Evolutionary conservation across 2,888 invertebrate genomes (phyloP).

Genomic region (Xestoiulus laeticollis): DNA sequence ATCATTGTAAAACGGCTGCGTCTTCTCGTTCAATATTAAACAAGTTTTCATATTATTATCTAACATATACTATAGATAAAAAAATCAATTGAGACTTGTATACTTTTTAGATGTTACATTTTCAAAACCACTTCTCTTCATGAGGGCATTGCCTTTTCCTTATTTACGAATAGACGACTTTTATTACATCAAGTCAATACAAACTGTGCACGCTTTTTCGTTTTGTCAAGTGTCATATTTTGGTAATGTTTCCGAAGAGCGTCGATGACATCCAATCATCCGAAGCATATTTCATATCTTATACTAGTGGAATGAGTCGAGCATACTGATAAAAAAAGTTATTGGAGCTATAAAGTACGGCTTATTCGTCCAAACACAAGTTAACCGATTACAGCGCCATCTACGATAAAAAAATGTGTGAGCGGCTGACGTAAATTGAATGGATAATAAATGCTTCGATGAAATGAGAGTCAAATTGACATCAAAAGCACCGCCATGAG

Average conservation of each 20-base stretch:
- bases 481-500: not conserved
- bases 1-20: not conserved
- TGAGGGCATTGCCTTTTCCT: constrained; percentile 34
- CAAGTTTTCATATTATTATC: not conserved
- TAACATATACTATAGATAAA: not conserved
- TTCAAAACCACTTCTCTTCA: not conserved
- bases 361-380: not conserved
- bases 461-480: not conserved
- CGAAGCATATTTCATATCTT: not conserved
- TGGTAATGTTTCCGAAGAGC: not conserved
- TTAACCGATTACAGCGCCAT: not conserved
- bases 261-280: not conserved
- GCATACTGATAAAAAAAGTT: not conserved
- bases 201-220: not conserved
- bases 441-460: not conserved
- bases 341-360: not conserved
- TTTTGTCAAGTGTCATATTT: constrained; percentile 20
- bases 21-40: not conserved
- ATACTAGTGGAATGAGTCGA: not conserved
- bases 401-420: not conserved
- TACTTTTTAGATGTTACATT: not conserved
- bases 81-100: not conserved
- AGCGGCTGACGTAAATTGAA: not conserved
- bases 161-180: constrained; percentile 31
- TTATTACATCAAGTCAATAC: not conserved